Percentiles rank a stretch among this genome's conserved stretches.
Conservation (phyloP, 2,113 vertebrate genomes). For the Mus pahari region DNA sequence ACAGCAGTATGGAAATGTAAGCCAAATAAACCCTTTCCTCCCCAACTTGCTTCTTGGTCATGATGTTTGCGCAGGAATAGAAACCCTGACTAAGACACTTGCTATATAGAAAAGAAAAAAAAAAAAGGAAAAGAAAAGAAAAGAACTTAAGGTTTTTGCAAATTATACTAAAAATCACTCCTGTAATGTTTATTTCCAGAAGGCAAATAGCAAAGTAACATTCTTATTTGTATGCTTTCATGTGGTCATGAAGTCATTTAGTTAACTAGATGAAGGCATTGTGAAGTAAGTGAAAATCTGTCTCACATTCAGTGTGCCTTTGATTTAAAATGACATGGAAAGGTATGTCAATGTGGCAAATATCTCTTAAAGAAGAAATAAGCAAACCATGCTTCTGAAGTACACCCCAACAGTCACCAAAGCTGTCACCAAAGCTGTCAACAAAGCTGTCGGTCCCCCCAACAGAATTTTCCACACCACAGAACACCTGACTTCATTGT, state of each 20-base stretch:
- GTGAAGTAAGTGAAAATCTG: slow-evolving; percentile 56
- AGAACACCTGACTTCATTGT: slow-evolving; percentile 24
- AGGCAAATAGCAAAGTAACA: neutral
- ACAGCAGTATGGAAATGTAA: too few species aligned
- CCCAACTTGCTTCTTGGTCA: too few species aligned
- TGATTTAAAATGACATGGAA: slow-evolving; percentile 65
- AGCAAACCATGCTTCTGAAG: neutral
- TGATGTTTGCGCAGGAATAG: too few species aligned
- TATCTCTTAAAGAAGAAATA: slow-evolving; percentile 49
- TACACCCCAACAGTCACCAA: neutral
- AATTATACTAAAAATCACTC: neutral
- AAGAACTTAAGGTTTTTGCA: neutral
- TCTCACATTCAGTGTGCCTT: slow-evolving; percentile 13
- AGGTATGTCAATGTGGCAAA: slow-evolving; percentile 33
- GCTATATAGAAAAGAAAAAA: too few species aligned
- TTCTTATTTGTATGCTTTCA: neutral
- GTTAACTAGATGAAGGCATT: slow-evolving; percentile 40
- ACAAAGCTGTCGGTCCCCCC: neutral
- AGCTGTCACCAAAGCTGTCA: neutral
- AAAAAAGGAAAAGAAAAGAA: too few species aligned
- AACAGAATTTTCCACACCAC: neutral
- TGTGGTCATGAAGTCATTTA: slow-evolving; percentile 32
- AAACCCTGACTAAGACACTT: too few species aligned
- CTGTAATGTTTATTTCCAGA: neutral
- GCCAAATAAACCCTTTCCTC: too few species aligned